A percentile compares a stretch with the other conserved stretches of the same genome.
Evolutionary conservation across 1,140 invertebrate genomes (phyloP).

Genomic region (Sipha flava): DNA sequence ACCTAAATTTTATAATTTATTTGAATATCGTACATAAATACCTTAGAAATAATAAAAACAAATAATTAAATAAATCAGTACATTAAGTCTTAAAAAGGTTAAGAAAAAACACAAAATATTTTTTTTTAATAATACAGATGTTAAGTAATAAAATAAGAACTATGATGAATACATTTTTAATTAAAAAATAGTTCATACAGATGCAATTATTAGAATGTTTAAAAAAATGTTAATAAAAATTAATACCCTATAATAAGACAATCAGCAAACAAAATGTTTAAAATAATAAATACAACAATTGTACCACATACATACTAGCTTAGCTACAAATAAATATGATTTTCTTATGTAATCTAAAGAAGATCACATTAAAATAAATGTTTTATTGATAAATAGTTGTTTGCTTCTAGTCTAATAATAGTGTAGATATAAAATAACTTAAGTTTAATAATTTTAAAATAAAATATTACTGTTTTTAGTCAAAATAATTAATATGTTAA

Average conservation of each 20-base stretch:
- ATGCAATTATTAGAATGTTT: background rate
- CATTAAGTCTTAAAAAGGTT: background rate
- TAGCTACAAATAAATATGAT: background rate
- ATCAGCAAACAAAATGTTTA: background rate
- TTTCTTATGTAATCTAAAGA: background rate
- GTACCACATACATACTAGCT: background rate
- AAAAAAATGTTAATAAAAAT: background rate
- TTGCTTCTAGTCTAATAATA: constrained; percentile 1
- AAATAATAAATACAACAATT: constrained; percentile 12
- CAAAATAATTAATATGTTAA: background rate
- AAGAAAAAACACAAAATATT: background rate
- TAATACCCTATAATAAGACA: background rate
- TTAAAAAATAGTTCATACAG: background rate
- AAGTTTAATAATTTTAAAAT: constrained; percentile 6
- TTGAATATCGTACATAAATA: too few species aligned
- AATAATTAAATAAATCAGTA: too few species aligned
- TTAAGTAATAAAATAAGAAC: too few species aligned
- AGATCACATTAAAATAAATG: background rate
- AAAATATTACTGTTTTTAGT: background rate
- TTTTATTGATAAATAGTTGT: background rate
- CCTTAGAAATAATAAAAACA: too few species aligned
- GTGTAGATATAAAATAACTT: background rate
- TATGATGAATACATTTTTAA: background rate
- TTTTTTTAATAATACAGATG: too few species aligned
- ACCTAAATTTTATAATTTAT: too few species aligned